Conservation (phyloP, 2,797 vertebrate species). For the Pterois miles region DNA sequence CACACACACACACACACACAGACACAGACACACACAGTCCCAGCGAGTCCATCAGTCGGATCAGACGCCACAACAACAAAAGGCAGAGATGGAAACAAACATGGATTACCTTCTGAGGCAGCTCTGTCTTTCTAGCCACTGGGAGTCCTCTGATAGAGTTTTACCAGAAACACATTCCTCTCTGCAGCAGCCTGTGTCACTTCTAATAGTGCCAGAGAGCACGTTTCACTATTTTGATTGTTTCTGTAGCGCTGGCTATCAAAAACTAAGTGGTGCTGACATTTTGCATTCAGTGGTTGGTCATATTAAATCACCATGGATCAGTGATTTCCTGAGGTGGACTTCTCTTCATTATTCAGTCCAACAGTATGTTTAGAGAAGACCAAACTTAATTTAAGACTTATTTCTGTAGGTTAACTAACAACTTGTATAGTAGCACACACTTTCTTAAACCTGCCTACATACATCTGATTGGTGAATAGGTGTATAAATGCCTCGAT, state of each 20-base stretch:
- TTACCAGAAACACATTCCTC: not conserved
- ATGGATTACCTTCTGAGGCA: slow-evolving; percentile 21
- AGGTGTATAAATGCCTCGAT: too few relatives aligned
- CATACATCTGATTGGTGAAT: not conserved
- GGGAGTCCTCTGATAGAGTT: slow-evolving; percentile 1
- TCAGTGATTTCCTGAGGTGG: not conserved
- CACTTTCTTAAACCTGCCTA: not conserved
- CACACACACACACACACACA: slow-evolving; percentile 16
- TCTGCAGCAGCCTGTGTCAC: not conserved
- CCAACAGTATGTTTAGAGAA: too few relatives aligned
- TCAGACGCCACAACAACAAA: slow-evolving; percentile 37
- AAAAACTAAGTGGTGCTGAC: not conserved
- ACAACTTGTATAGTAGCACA: not conserved
- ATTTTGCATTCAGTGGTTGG: not conserved
- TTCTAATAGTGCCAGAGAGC: not conserved
- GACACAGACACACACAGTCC: slow-evolving; percentile 21
- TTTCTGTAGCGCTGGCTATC: too few relatives aligned
- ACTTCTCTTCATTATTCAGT: not conserved
- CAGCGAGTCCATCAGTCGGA: not conserved
- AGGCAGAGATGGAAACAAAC: slow-evolving; percentile 41
- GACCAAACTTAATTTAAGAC: not conserved
- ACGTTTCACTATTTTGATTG: not conserved
- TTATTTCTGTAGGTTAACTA: not conserved
- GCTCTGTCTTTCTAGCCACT: not conserved
- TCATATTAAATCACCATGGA: not conserved